Conservation (phyloP, 2,888 invertebrate species). For the Orthosia gracilis region DNA sequence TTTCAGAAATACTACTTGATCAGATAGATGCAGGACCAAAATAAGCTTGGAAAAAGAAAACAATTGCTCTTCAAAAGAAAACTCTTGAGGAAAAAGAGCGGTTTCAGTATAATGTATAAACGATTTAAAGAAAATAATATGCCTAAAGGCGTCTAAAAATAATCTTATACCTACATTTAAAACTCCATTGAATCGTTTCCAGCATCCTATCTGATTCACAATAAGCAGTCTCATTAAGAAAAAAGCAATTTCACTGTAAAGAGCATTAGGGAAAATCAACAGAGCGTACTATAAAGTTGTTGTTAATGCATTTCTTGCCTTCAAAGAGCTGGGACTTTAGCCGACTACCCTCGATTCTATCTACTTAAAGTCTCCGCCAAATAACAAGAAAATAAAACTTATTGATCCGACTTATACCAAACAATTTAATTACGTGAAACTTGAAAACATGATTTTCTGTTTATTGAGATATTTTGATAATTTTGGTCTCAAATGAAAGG, state of each 20-base stretch:
- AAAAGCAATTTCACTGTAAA: slow-evolving; percentile 41
- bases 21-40: neutral
- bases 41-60: neutral
- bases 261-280: slow-evolving; percentile 44
- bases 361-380: slow-evolving; percentile 4
- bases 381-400: no score
- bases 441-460: no score
- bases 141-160: slow-evolving; percentile 9
- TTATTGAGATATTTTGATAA: no score
- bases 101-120: slow-evolving; percentile 3
- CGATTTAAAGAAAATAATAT: slow-evolving; percentile 24
- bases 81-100: neutral
- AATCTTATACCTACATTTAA: slow-evolving; percentile 26
- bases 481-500: no score
- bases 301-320: slow-evolving; percentile 52
- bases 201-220: slow-evolving; percentile 35
- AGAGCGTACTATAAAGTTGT: slow-evolving; percentile 24
- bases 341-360: slow-evolving; percentile 26
- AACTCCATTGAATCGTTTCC: slow-evolving; percentile 30
- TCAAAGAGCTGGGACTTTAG: slow-evolving; percentile 18
- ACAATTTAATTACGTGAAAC: no score
- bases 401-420: no score
- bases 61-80: neutral
- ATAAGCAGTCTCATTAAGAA: slow-evolving; percentile 27
- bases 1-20: neutral